Conservation (phyloP, 92 coral and sea anemone species). For the Phenganax stokvisi region DNA sequence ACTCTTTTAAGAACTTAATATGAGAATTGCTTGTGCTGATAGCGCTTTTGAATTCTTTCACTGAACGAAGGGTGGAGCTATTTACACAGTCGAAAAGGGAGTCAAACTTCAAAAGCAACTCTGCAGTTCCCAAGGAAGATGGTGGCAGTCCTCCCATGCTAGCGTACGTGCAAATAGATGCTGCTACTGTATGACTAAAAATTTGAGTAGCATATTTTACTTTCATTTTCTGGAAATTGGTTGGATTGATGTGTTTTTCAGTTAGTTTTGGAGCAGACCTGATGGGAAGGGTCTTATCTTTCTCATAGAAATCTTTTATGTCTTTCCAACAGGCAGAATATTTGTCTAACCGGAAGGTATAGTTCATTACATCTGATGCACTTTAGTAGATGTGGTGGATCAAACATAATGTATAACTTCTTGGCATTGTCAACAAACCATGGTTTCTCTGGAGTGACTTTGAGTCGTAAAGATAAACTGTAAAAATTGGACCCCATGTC, state of each 20-base stretch:
- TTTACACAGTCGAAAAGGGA: too few relatives aligned
- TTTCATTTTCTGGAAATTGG: conserved; percentile 22
- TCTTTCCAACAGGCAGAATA: conserved; percentile 4
- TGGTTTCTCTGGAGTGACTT: neutral
- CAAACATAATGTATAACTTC: conserved; percentile 9
- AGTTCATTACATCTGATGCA: conserved; percentile 17
- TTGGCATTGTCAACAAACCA: conserved; percentile 11
- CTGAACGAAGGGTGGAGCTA: too few relatives aligned
- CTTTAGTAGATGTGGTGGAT: conserved; percentile 21
- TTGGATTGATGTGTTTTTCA: conserved; percentile 22
- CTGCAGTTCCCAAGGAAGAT: too few relatives aligned
- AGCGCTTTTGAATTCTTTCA: too few relatives aligned
- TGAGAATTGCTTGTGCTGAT: too few relatives aligned
- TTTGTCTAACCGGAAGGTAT: neutral
- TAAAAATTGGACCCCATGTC: conserved; percentile 15
- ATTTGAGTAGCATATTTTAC: neutral
- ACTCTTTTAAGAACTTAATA: too few relatives aligned
- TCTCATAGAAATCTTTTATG: conserved; percentile 3
- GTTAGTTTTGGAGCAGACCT: conserved; percentile 20
- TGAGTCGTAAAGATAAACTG: neutral
- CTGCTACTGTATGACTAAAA: too few relatives aligned
- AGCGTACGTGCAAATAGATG: too few relatives aligned
- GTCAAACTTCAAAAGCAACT: too few relatives aligned
- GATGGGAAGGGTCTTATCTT: neutral
- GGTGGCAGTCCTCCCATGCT: too few relatives aligned